Conservation (phyloP, 1,140 invertebrate genomes). For the Acyrthosiphon pisum region DNA sequence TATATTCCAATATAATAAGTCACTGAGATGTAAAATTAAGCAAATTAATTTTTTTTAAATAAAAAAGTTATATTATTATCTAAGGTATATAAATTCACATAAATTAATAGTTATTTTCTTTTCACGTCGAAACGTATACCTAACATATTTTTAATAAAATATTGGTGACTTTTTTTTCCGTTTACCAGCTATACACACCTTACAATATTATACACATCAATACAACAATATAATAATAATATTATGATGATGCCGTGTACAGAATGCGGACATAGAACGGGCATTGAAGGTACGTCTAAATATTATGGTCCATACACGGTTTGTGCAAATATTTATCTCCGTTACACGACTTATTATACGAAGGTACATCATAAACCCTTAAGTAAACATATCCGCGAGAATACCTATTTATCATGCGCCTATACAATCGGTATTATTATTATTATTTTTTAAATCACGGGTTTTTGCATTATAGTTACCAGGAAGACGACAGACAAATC, state of each 20-base stretch:
- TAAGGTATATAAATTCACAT: no score
- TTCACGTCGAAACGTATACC: no score
- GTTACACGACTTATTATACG: neutral
- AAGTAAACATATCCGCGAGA: conserved; percentile 6
- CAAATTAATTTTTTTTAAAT: no score
- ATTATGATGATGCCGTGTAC: no score
- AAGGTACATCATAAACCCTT: neutral
- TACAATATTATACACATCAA: no score
- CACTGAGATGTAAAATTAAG: no score
- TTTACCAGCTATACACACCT: no score
- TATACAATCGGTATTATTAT: neutral
- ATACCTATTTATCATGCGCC: neutral
- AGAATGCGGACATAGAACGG: neutral
- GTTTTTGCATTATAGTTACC: neutral
- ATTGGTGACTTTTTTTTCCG: no score
- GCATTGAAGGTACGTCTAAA: neutral
- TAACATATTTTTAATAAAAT: no score
- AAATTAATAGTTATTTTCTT: no score
- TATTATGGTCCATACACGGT: neutral
- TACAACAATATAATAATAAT: neutral
- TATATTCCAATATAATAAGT: no score
- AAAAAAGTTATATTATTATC: no score
- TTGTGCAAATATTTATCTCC: conserved; percentile 22
- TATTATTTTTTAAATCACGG: neutral
- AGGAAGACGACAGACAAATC: neutral